Percentiles rank a stretch among this genome's conserved stretches.
These are phyloP conservation scores for Mythimna albipuncta DNA, from an alignment of 2,888 invertebrate genomes.

Conservation along the genomic window DNA sequence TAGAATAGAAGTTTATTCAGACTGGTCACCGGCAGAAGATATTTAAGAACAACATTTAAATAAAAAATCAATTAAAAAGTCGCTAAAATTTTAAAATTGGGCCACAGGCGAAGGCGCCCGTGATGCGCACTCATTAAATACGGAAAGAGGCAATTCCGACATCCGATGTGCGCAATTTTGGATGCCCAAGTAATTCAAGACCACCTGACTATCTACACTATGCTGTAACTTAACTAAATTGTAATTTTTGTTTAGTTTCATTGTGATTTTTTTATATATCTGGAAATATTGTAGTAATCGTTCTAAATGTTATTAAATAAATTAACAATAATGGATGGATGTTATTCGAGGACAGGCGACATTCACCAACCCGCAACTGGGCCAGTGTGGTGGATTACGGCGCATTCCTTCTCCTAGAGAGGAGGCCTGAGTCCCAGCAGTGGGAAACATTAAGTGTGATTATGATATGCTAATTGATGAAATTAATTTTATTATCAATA, in stretches of 20 bases:
- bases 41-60: neutral
- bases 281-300: too few species aligned
- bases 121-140: conserved; percentile 83
- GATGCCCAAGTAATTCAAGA: conserved; percentile 74
- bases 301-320: too few species aligned
- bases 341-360: too few species aligned
- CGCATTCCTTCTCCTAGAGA: too few species aligned
- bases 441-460: too few species aligned
- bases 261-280: neutral
- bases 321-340: too few species aligned
- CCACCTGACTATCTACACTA: conserved; percentile 61
- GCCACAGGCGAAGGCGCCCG: conserved; percentile 68
- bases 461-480: too few species aligned
- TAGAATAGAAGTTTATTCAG: neutral
- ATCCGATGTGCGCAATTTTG: conserved; percentile 81
- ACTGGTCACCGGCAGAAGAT: neutral
- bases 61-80: neutral
- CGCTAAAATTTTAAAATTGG: conserved; percentile 49
- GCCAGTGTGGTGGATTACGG: too few species aligned
- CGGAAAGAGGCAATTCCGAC: conserved; percentile 81
- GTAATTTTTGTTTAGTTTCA: neutral
- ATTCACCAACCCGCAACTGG: too few species aligned
- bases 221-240: conserved; percentile 16
- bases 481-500: too few species aligned
- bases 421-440: too few species aligned